A percentile compares a stretch with the other conserved stretches of the same genome.
phyloP scores from a whole-genome alignment of 2,113 vertebrate species.

The Balaeniceps rex region DNA sequence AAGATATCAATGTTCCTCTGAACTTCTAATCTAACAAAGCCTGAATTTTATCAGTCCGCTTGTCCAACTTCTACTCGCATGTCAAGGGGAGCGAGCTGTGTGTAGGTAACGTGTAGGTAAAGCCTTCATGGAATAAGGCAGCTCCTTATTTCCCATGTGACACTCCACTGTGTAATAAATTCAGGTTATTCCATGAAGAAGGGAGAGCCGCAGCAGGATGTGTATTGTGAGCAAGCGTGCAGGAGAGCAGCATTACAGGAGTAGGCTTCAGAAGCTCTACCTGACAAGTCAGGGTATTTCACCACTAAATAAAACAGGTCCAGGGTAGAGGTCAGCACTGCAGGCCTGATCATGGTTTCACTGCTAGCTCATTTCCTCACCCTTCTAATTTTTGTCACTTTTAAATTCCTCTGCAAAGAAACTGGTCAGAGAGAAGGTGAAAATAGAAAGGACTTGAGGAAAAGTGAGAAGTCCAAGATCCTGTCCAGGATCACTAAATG shows the following conservation, averaged over 20 bases:
- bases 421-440: not conserved
- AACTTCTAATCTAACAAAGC: conserved; percentile 30
- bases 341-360: not conserved
- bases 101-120: not conserved
- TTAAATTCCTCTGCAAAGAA: not conserved
- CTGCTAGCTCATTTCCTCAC: not conserved
- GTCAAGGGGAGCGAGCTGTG: not conserved
- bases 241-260: not conserved
- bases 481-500: not conserved
- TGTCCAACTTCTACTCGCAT: not conserved
- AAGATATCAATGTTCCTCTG: not conserved
- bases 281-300: not conserved
- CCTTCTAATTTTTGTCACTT: not conserved
- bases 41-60: not conserved
- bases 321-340: not conserved
- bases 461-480: not conserved
- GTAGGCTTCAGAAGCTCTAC: not conserved
- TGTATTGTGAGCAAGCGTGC: not conserved
- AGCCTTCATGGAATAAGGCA: not conserved
- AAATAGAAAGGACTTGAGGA: not conserved
- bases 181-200: not conserved
- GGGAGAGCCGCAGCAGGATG: not conserved
- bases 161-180: not conserved
- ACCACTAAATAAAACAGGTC: not conserved
- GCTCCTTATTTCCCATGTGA: not conserved